Conservation (phyloP, 53 echinoderm and acorn worm genomes). For the Holothuria leucospilota region DNA sequence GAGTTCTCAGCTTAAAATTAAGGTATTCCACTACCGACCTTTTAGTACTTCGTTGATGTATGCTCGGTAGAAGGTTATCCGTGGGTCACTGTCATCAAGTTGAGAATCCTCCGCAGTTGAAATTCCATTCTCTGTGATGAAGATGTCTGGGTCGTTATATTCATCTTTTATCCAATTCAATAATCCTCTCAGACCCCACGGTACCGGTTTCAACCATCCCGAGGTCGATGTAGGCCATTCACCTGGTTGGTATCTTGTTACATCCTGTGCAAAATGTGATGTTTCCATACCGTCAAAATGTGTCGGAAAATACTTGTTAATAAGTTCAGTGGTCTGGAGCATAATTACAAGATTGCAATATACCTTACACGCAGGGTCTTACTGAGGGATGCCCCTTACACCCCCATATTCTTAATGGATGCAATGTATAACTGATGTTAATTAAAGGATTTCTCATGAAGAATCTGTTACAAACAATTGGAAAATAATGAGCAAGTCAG, state of each 20-base stretch:
- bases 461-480: no score
- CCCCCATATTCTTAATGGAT: no score
- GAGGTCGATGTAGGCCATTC: constrained; percentile 88
- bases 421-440: no score
- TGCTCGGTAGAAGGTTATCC: constrained; percentile 76
- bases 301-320: no score
- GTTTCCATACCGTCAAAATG: background rate
- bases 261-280: constrained; percentile 60
- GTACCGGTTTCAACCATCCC: constrained; percentile 83
- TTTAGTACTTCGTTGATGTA: constrained; percentile 87
- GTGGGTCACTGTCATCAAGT: constrained; percentile 60
- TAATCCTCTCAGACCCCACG: constrained; percentile 85
- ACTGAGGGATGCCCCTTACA: no score
- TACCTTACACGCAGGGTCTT: no score
- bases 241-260: constrained; percentile 75
- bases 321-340: no score
- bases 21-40: constrained; percentile 45
- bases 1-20: background rate
- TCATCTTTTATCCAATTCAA: constrained; percentile 87
- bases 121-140: constrained; percentile 94
- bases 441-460: no score
- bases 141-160: constrained; percentile 77
- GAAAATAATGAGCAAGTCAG: no score
- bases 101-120: constrained; percentile 63
- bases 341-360: no score